Percentiles rank a stretch among this genome's conserved stretches.
Evolutionary conservation across 1,140 invertebrate genomes (phyloP).

Genomic region (Chymomyza costata): DNA sequence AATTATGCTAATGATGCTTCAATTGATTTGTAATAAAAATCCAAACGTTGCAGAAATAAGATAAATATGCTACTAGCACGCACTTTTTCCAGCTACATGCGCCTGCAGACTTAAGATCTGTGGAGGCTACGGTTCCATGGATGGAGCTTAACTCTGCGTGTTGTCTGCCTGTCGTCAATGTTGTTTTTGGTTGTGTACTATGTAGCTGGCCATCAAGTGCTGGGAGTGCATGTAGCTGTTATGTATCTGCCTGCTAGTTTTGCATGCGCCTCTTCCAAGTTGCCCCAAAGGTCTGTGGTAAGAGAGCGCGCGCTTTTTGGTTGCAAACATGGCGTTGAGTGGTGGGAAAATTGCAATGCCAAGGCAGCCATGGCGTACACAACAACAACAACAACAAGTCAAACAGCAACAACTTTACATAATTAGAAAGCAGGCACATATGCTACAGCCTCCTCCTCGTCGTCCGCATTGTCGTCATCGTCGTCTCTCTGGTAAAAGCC

Average conservation of each 20-base stretch:
- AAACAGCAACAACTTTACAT: constrained; percentile 54
- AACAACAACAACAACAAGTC: constrained; percentile 9
- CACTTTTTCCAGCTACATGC: constrained; percentile 46
- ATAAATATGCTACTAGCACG: constrained; percentile 73
- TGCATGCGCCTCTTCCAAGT: constrained; percentile 23
- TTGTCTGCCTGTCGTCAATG: not conserved
- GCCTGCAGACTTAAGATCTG: constrained; percentile 2
- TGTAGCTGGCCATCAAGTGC: no score
- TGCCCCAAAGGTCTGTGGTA: constrained; percentile 21
- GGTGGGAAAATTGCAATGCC: constrained; percentile 18
- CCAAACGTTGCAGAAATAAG: constrained; percentile 59
- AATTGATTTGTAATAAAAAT: constrained; percentile 76
- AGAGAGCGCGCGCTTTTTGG: constrained; percentile 34
- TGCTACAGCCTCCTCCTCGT: constrained; percentile 38
- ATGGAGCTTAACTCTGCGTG: not conserved
- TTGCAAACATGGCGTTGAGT: constrained; percentile 13
- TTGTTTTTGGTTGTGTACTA: no score
- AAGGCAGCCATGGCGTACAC: constrained; percentile 8
- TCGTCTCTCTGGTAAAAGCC: no score
- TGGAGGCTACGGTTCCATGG: no score
- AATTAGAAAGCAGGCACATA: constrained; percentile 68
- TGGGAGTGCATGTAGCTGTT: no score
- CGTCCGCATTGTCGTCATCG: constrained; percentile 18
- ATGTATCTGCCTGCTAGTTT: not conserved
- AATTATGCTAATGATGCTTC: constrained; percentile 76